phyloP scores from a whole-genome alignment of 2,888 invertebrate species.

The Dexiosoma caninum region DNA sequence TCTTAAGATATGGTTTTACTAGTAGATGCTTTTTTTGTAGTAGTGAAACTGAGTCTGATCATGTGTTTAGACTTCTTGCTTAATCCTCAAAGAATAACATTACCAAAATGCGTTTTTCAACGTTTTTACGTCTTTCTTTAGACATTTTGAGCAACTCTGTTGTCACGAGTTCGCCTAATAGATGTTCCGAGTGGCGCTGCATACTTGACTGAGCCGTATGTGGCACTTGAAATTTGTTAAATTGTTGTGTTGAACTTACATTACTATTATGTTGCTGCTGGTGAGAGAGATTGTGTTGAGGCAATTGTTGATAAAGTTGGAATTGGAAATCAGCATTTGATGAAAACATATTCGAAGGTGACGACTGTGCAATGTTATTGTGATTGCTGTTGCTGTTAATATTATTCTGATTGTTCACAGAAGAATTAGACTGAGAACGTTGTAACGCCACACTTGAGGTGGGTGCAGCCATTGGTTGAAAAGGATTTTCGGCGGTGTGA shows the following conservation, averaged over 20 bases:
- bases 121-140: constrained; percentile 76
- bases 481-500: constrained; percentile 67
- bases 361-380: constrained; percentile 62
- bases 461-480: too few species aligned
- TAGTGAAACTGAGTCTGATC: constrained; percentile 35
- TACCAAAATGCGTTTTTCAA: constrained; percentile 76
- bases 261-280: constrained; percentile 67
- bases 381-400: constrained; percentile 62
- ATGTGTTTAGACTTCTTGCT: constrained; percentile 20
- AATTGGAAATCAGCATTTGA: constrained; percentile 76
- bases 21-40: constrained; percentile 7
- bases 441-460: constrained; percentile 62
- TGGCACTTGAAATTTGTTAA: constrained; percentile 72
- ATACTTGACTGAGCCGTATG: constrained; percentile 64
- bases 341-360: constrained; percentile 69
- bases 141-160: constrained; percentile 77
- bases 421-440: constrained; percentile 60
- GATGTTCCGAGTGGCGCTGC: constrained; percentile 76
- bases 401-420: constrained; percentile 40
- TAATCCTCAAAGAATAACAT: constrained; percentile 77
- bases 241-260: constrained; percentile 64
- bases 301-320: constrained; percentile 76
- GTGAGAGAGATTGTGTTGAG: constrained; percentile 68
- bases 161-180: constrained; percentile 77
- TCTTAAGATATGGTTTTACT: constrained; percentile 39